These are phyloP conservation scores for Alloscopus bannaensis DNA, from an alignment of 2,888 invertebrate genomes.

Conservation along the genomic window DNA sequence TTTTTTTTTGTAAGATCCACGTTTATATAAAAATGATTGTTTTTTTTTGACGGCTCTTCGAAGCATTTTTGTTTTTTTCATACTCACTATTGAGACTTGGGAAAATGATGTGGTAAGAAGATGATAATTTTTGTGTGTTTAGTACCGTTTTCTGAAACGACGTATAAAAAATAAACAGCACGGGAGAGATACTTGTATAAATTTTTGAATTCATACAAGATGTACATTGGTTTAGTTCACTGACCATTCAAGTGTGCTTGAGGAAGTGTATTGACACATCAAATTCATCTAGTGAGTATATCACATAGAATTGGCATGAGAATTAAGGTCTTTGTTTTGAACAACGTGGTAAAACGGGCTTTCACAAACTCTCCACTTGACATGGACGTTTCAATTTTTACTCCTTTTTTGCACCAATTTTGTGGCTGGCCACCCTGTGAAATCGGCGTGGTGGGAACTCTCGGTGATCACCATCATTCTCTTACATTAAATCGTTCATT, in stretches of 20 bases:
- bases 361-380: not conserved
- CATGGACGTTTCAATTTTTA: constrained; percentile 29
- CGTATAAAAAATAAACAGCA: constrained; percentile 1
- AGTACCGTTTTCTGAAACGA: constrained; percentile 19
- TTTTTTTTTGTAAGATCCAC: too few relatives aligned
- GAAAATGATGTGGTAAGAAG: constrained; percentile 27
- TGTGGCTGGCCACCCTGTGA: constrained; percentile 56
- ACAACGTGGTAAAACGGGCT: too few relatives aligned
- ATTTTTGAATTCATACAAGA: too few relatives aligned
- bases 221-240: constrained; percentile 16
- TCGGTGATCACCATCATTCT: not conserved
- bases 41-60: not conserved
- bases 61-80: not conserved
- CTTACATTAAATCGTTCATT: not conserved
- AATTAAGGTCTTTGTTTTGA: too few relatives aligned
- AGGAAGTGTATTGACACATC: not conserved
- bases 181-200: not conserved
- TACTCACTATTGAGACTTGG: constrained; percentile 17
- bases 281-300: too few relatives aligned
- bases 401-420: constrained; percentile 18
- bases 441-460: constrained; percentile 35
- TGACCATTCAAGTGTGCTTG: constrained; percentile 8
- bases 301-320: constrained; percentile 7
- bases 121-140: not conserved
- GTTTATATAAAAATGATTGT: too few relatives aligned